A percentile compares a stretch with the other conserved stretches of the same genome.
phyloP scores from a whole-genome alignment of 23 tunicate genomes.

The Diplosoma virens region DNA sequence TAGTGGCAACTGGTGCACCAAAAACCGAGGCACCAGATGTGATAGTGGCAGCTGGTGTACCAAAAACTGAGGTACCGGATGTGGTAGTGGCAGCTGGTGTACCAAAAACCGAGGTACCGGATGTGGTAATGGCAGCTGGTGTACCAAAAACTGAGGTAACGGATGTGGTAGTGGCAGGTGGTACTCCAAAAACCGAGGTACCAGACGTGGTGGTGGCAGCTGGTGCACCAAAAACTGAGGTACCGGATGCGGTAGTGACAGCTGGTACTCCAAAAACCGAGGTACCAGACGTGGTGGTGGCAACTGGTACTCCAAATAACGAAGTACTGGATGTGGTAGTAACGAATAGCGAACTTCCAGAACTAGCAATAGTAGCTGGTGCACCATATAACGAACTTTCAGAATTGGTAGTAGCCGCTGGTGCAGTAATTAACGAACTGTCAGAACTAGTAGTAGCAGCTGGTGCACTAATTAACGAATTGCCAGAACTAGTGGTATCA shows the following conservation, averaged over 20 bases:
- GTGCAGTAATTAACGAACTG: no score
- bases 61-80: not conserved
- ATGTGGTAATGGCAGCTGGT: not conserved
- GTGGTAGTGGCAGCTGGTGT: conserved; percentile 1
- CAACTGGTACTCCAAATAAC: not conserved
- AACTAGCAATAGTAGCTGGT: not conserved
- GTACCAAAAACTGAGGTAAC: not conserved
- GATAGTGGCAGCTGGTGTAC: not conserved
- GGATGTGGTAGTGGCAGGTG: not conserved
- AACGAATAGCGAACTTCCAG: not conserved
- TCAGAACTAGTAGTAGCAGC: no score
- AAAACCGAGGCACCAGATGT: not conserved
- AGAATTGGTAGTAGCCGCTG: not conserved
- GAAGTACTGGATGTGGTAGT: not conserved
- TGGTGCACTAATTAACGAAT: no score
- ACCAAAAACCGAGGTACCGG: conserved; percentile 12
- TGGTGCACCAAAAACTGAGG: conserved; percentile 7
- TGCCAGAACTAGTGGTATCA: no score
- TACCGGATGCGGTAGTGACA: not conserved
- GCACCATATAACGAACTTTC: not conserved
- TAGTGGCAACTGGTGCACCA: not conserved
- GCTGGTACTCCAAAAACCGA: not conserved
- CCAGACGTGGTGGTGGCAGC: not conserved
- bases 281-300: not conserved
- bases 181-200: not conserved